These are phyloP conservation scores for Melanotaenia pygmaea DNA, from an alignment of 2,797 vertebrate genomes.

Conservation along the genomic window DNA sequence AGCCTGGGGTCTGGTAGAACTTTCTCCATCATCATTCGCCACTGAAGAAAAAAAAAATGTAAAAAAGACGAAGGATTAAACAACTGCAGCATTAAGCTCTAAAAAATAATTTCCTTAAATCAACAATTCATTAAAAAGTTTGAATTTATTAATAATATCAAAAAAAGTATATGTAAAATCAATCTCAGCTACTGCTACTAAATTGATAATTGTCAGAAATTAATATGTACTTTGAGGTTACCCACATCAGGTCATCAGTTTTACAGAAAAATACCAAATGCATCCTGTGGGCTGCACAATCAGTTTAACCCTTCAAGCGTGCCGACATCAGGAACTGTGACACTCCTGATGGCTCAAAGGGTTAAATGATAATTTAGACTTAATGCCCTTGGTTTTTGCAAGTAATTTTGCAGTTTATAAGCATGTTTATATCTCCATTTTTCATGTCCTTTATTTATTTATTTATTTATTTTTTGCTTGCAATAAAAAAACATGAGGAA, in stretches of 20 bases:
- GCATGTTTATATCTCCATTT: no score
- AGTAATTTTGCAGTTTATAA: no score
- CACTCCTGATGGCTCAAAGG: no score
- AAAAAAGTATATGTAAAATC: background rate
- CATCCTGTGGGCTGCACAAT: background rate
- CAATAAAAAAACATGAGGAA: no score
- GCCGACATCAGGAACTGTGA: background rate
- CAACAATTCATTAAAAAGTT: background rate
- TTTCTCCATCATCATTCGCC: slow-evolving; percentile 92
- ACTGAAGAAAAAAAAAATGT: slow-evolving; percentile 74
- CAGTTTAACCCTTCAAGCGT: no score
- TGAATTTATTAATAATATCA: no score
- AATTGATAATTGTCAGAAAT: background rate
- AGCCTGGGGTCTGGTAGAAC: slow-evolving; percentile 85
- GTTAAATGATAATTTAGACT: no score
- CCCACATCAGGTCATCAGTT: no score
- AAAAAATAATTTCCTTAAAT: background rate
- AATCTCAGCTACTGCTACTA: background rate
- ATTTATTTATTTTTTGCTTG: no score
- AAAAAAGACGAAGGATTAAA: background rate
- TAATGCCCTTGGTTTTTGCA: no score
- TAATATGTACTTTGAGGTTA: background rate
- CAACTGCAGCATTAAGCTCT: background rate
- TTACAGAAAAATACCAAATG: background rate
- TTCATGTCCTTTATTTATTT: no score